These are phyloP conservation scores for Strongylocentrotus purpuratus DNA, from an alignment of 35 echinoderm and acorn worm genomes.

Conservation along the genomic window DNA sequence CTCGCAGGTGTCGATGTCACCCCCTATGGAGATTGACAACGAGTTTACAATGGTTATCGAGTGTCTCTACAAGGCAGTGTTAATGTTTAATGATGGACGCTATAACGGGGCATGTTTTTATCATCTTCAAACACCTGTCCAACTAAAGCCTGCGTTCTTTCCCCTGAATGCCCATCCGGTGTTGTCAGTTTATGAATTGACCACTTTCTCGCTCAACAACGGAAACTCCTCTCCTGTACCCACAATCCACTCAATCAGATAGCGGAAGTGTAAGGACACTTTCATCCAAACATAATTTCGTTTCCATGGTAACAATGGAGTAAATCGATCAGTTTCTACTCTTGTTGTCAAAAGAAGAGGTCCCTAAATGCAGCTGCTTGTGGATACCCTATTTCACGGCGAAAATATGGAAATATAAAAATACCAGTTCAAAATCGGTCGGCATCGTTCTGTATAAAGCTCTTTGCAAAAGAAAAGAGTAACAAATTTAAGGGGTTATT, in stretches of 20 bases:
- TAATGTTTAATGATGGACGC: not conserved
- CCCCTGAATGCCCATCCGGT: not conserved
- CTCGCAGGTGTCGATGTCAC: not conserved
- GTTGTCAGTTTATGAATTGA: not conserved
- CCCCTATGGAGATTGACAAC: not conserved
- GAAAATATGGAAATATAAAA: not conserved
- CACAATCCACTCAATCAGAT: not conserved
- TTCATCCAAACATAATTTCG: not conserved
- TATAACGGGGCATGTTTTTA: not conserved
- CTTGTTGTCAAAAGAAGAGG: not conserved
- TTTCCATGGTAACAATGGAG: not conserved
- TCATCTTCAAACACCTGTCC: not conserved
- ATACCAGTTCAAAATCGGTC: not conserved
- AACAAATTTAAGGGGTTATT: too few relatives aligned
- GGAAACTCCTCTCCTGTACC: not conserved
- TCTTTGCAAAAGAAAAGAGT: too few relatives aligned
- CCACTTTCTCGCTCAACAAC: too few relatives aligned
- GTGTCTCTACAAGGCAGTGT: not conserved
- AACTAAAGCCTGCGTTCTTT: not conserved
- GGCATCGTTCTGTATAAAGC: too few relatives aligned
- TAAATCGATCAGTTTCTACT: not conserved
- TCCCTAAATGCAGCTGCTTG: not conserved
- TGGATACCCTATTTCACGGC: not conserved
- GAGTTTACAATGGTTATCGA: not conserved
- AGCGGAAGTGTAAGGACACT: not conserved